Evolutionary conservation across 1,140 invertebrate species (phyloP).

Genomic region (Cyrtorhinus lividipennis): DNA sequence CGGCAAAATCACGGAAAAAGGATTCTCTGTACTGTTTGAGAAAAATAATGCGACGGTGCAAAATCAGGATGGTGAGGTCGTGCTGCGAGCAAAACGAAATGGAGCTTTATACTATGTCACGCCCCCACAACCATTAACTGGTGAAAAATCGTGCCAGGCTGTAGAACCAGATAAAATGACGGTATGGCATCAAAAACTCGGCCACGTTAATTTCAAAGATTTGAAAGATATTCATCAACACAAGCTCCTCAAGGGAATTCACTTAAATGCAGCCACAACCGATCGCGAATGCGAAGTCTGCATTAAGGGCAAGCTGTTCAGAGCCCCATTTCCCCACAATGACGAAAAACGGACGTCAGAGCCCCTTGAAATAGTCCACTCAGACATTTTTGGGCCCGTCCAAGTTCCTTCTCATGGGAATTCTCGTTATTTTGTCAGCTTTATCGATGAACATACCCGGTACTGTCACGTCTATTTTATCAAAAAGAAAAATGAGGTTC

Average conservation of each 20-base stretch:
- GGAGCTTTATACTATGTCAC: not conserved
- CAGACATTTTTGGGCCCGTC: not conserved
- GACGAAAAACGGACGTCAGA: not conserved
- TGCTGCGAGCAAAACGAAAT: not conserved
- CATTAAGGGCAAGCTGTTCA: not conserved
- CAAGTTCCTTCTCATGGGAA: not conserved
- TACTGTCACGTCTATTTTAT: not conserved
- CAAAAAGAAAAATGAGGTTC: not conserved
- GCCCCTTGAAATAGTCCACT: not conserved
- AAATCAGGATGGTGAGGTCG: not conserved
- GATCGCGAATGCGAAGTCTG: not conserved
- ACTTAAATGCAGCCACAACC: constrained; percentile 15
- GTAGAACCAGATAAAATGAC: not conserved
- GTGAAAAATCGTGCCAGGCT: not conserved
- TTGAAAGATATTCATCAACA: not conserved
- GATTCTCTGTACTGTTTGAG: not conserved
- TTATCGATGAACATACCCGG: not conserved
- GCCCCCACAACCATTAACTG: not conserved
- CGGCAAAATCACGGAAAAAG: not conserved
- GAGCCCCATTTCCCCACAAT: not conserved
- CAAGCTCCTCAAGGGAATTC: not conserved
- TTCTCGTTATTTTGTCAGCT: not conserved
- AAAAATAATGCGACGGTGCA: not conserved
- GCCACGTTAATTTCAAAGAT: not conserved
- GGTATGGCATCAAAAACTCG: not conserved